phyloP scores from a whole-genome alignment of 1,140 invertebrate genomes.

The Whitmania pigra region DNA sequence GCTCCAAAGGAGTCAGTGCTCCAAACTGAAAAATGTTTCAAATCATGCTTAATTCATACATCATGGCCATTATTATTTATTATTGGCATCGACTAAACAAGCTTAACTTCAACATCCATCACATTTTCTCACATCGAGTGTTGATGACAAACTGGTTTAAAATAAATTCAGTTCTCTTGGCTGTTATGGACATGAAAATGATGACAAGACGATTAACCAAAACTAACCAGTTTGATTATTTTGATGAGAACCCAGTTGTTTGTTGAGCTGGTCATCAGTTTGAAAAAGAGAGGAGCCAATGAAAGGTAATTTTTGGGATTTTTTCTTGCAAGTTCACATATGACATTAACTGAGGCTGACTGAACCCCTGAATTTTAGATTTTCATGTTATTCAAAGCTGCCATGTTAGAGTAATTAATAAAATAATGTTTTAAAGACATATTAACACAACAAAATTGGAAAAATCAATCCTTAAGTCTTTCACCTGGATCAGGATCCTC shows the following conservation, averaged over 20 bases:
- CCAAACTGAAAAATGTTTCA: constrained; percentile 68
- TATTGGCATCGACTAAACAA: too few relatives aligned
- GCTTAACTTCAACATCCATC: too few relatives aligned
- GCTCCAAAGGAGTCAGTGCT: constrained; percentile 95
- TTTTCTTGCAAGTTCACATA: constrained; percentile 95
- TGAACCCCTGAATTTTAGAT: constrained; percentile 63
- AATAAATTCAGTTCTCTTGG: too few relatives aligned
- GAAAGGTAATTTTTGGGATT: constrained; percentile 99
- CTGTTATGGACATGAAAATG: too few relatives aligned
- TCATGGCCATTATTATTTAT: too few relatives aligned
- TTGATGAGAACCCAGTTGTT: constrained; percentile 99
- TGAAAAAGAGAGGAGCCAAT: constrained; percentile 94
- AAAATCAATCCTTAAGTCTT: neutral
- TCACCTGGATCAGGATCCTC: constrained; percentile 93
- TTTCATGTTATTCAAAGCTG: too few relatives aligned
- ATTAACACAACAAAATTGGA: neutral
- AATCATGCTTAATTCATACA: too few relatives aligned
- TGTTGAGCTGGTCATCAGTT: constrained; percentile 96
- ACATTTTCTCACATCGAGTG: too few relatives aligned
- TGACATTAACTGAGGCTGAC: constrained; percentile 97
- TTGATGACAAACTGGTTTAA: too few relatives aligned
- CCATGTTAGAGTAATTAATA: neutral
- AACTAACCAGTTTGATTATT: constrained; percentile 94
- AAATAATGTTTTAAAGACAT: neutral
- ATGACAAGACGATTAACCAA: neutral